These are phyloP conservation scores for Cantharis lateralis DNA, from an alignment of 2,888 invertebrate species.

Conservation along the genomic window DNA sequence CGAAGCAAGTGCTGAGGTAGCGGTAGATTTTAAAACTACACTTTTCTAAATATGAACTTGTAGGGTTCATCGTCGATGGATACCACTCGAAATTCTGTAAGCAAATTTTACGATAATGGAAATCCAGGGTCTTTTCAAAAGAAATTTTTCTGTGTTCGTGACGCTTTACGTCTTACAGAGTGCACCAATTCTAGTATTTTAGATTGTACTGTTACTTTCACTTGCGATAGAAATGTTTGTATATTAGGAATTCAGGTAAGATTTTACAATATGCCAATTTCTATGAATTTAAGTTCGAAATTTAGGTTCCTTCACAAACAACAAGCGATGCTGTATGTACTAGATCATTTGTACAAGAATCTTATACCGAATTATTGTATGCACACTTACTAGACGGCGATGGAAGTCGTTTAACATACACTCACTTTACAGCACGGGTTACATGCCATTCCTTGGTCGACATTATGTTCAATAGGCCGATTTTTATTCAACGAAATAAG, in stretches of 20 bases:
- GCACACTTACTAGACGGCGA: slow-evolving; percentile 81
- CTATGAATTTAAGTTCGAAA: not conserved
- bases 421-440: slow-evolving; percentile 79
- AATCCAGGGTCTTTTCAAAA: slow-evolving; percentile 38
- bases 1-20: slow-evolving; percentile 9
- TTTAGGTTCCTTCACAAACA: slow-evolving; percentile 75
- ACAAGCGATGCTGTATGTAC: slow-evolving; percentile 56
- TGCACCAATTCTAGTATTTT: slow-evolving; percentile 76
- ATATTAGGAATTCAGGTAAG: slow-evolving; percentile 71
- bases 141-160: slow-evolving; percentile 72
- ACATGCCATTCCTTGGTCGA: slow-evolving; percentile 75
- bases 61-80: slow-evolving; percentile 48
- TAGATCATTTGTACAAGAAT: slow-evolving; percentile 48
- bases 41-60: not conserved
- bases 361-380: slow-evolving; percentile 78
- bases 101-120: slow-evolving; percentile 41
- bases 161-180: slow-evolving; percentile 70
- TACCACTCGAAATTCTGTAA: slow-evolving; percentile 50
- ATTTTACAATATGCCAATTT: not conserved
- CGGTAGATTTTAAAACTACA: not conserved
- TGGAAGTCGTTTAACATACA: slow-evolving; percentile 79
- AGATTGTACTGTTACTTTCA: slow-evolving; percentile 79
- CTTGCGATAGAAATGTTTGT: slow-evolving; percentile 80
- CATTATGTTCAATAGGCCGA: slow-evolving; percentile 79
- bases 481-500: slow-evolving; percentile 76